These are phyloP conservation scores for Orthosia cruda DNA, from an alignment of 2,888 invertebrate species.

Conservation along the genomic window DNA sequence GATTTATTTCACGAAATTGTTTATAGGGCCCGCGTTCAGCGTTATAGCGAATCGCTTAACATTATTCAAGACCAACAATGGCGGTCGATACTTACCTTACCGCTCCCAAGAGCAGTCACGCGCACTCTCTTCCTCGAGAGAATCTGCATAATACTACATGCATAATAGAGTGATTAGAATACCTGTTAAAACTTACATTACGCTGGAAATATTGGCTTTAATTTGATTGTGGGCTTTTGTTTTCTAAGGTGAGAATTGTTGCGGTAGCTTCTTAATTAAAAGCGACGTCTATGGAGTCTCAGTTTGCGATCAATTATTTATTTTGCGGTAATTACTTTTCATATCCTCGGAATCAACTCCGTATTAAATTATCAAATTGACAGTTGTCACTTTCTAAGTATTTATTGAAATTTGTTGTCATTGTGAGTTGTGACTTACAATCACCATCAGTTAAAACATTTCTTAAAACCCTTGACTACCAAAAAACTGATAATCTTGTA, in stretches of 20 bases:
- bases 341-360: too few relatives aligned
- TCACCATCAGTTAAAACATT: too few relatives aligned
- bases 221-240: slow-evolving; percentile 31
- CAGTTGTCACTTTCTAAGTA: too few relatives aligned
- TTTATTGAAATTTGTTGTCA: too few relatives aligned
- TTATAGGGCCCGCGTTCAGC: slow-evolving; percentile 82
- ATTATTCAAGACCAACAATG: slow-evolving; percentile 86
- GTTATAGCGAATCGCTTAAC: slow-evolving; percentile 82
- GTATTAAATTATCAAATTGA: too few relatives aligned
- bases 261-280: slow-evolving; percentile 13
- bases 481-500: too few relatives aligned
- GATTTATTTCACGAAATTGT: slow-evolving; percentile 89
- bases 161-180: slow-evolving; percentile 80
- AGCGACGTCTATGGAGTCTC: neutral
- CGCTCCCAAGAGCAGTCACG: slow-evolving; percentile 86
- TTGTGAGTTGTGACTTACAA: too few relatives aligned
- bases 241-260: slow-evolving; percentile 2
- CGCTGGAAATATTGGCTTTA: slow-evolving; percentile 42
- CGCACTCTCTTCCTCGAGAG: slow-evolving; percentile 80
- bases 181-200: slow-evolving; percentile 65
- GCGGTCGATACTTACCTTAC: slow-evolving; percentile 70
- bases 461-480: too few relatives aligned
- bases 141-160: slow-evolving; percentile 81
- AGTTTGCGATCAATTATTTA: too few relatives aligned
- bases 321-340: too few relatives aligned